Conservation (phyloP, 2,113 vertebrate genomes). For the Hyaena hyaena region DNA sequence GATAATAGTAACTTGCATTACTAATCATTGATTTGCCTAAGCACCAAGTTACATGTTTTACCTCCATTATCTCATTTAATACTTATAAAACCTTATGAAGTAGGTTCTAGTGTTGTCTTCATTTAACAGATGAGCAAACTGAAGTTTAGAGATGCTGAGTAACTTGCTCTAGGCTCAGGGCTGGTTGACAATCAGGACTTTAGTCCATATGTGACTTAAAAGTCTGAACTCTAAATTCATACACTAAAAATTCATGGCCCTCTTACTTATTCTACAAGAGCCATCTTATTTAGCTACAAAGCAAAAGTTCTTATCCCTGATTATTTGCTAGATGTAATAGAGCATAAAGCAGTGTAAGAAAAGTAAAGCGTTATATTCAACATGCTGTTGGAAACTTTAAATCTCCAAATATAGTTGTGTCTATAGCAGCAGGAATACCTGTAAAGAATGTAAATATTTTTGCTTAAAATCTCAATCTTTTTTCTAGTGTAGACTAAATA, state of each 20-base stretch:
- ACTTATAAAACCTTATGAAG: neutral
- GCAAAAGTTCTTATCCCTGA: neutral
- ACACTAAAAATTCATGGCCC: neutral
- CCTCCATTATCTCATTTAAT: neutral
- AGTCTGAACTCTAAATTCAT: neutral
- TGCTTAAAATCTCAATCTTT: slow-evolving; percentile 1
- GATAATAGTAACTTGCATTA: neutral
- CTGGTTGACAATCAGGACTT: neutral
- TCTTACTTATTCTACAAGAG: neutral
- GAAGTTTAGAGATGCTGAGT: neutral
- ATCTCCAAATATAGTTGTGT: neutral
- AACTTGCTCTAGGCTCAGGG: neutral
- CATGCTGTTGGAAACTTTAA: neutral
- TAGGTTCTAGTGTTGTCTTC: neutral
- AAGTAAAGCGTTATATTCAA: neutral
- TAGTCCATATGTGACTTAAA: neutral
- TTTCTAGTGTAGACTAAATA: slow-evolving; percentile 21
- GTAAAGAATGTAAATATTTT: neutral
- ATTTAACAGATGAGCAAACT: neutral
- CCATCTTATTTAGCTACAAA: neutral
- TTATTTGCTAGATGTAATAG: neutral
- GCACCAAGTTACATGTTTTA: neutral
- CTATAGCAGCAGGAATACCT: neutral
- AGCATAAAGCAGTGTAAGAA: neutral
- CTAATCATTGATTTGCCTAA: neutral